These are phyloP conservation scores for Delphinus delphis DNA, from an alignment of 2,113 vertebrate genomes.

Conservation along the genomic window DNA sequence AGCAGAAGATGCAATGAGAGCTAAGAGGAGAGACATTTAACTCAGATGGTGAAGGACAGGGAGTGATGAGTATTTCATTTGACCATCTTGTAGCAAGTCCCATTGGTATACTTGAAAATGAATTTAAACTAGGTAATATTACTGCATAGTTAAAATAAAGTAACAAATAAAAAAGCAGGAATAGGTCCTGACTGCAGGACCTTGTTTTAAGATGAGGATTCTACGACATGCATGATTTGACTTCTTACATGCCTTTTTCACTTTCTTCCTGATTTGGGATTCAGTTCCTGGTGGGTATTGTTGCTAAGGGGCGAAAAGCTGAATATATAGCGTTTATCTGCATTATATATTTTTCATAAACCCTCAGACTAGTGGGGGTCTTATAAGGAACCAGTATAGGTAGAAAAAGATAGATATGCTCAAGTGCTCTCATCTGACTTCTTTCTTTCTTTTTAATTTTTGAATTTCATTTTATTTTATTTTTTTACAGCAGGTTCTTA, in stretches of 20 bases:
- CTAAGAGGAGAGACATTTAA: background rate
- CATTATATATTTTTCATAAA: background rate
- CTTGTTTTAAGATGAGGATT: background rate
- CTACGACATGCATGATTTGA: background rate
- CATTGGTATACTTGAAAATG: background rate
- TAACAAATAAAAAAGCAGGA: background rate
- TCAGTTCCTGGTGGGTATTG: background rate
- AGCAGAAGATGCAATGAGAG: background rate
- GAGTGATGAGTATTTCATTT: background rate
- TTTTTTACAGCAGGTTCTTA: too few relatives aligned
- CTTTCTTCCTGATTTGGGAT: background rate
- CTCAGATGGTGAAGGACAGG: background rate
- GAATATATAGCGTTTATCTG: background rate
- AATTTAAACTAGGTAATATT: background rate
- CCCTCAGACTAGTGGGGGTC: background rate
- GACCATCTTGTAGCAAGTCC: background rate
- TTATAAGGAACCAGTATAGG: background rate
- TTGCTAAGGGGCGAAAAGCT: background rate
- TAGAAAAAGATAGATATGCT: accelerated
- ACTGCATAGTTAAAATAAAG: background rate
- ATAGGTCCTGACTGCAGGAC: background rate
- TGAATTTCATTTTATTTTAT: too few relatives aligned
- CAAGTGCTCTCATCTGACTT: background rate
- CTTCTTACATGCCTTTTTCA: background rate
- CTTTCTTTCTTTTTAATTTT: background rate